Evolutionary conservation across 2,888 invertebrate species (phyloP).

Genomic region (Orchestes rusci): DNA sequence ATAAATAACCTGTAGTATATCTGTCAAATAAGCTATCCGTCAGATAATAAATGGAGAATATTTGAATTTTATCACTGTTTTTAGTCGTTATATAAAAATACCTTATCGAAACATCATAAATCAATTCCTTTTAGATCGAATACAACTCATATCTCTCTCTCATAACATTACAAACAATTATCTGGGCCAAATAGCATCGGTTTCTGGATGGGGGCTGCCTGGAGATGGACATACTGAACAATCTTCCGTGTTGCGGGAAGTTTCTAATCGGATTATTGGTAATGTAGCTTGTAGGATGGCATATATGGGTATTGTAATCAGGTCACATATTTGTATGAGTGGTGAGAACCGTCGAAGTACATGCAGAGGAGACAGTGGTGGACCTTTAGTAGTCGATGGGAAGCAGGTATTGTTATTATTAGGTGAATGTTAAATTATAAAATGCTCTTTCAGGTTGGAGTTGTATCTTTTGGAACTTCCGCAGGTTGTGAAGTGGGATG

Average conservation of each 20-base stretch:
- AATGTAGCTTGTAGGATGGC: conserved; percentile 44
- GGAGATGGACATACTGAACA: conserved; percentile 37
- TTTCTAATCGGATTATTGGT: conserved; percentile 37
- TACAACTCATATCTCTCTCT: conserved; percentile 41
- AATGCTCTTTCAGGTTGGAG: conserved; percentile 33
- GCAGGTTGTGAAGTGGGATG: conserved; percentile 42
- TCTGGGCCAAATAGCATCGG: conserved; percentile 39
- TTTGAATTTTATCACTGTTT: too few relatives aligned
- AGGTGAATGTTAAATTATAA: neutral
- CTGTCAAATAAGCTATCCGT: too few relatives aligned
- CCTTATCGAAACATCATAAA: too few relatives aligned
- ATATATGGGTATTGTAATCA: conserved; percentile 41
- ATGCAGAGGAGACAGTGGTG: conserved; percentile 48
- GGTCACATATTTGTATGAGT: conserved; percentile 46
- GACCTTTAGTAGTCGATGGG: conserved; percentile 29
- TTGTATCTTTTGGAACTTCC: conserved; percentile 37
- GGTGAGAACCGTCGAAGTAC: conserved; percentile 44
- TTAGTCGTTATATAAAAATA: too few relatives aligned
- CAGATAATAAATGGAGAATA: too few relatives aligned
- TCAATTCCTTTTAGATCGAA: too few relatives aligned
- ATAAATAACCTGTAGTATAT: too few relatives aligned
- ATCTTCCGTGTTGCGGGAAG: conserved; percentile 43
- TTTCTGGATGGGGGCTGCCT: conserved; percentile 47
- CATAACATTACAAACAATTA: conserved; percentile 35
- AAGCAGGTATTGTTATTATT: conserved; percentile 24